phyloP scores from a whole-genome alignment of 1,140 invertebrate genomes.

The Patella vulgata region DNA sequence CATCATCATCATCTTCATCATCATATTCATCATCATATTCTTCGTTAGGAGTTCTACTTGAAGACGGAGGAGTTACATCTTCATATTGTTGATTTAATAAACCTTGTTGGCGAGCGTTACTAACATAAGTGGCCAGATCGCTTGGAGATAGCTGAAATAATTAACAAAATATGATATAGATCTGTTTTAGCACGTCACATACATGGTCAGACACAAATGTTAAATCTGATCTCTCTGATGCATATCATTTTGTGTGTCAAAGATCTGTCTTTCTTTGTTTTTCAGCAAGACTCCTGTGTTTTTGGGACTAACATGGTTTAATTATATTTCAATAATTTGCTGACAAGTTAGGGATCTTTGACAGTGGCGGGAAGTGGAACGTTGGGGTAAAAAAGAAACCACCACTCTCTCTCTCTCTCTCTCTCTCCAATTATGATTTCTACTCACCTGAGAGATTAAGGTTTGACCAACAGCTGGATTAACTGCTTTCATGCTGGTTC shows the following conservation, averaged over 20 bases:
- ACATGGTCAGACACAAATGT: neutral
- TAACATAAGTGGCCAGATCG: neutral
- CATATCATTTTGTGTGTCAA: neutral
- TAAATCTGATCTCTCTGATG: neutral
- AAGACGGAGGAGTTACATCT: constrained; percentile 15
- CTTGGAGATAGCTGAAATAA: neutral
- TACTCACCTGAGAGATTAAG: constrained; percentile 2
- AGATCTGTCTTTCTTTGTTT: neutral
- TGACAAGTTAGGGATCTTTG: no score
- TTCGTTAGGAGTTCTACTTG: neutral
- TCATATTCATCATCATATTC: constrained; percentile 16
- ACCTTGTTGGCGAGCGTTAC: neutral
- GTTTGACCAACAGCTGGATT: neutral
- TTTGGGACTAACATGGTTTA: no score
- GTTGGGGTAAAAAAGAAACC: no score
- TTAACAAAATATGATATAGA: neutral
- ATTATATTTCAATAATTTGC: no score
- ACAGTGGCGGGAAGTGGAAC: no score
- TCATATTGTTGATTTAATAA: constrained; percentile 9
- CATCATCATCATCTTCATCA: constrained; percentile 29
- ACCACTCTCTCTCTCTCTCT: no score
- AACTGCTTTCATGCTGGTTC: neutral
- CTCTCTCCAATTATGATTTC: no score
- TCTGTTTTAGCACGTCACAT: neutral
- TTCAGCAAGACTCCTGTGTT: no score